Base-by-base conservation (phyloP, 23 tunicate species). In the Trididemnum miniatum region DNA sequence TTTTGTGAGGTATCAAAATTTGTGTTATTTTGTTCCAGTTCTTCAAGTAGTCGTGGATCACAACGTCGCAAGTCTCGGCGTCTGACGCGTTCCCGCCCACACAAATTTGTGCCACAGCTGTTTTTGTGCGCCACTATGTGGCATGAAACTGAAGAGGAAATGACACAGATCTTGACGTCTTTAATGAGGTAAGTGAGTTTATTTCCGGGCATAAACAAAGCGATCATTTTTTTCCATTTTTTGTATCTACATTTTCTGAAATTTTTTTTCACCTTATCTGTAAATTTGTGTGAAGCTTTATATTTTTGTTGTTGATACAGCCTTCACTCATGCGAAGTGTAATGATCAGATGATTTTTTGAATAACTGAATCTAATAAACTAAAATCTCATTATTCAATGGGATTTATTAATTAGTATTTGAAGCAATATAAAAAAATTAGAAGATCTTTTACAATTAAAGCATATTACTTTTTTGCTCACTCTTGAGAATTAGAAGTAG, bases 71-170 rank as follows among this genome's bases (percentile, higher is more conserved):
- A 29, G 30, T 85, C 91, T 1, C 34, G 97, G 36, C 69, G 97
- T 20, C 24, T 51, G 9, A 91, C 97, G 2, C 34, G 78, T 38
- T 37, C 81, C 22, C 65, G 65, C 2, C 71, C 52, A 18, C 65
- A 79, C 51, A 82, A 87, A 31, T 78, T 71, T 63, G 51, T 78
- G 35, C 99, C 99, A 2, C 84, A 86, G 50, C 44, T 96, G 36
- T 96, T 86, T 78, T 52, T 96, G 64, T 96, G 99, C 88, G 87
- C 99, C 77, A 96, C 99, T 39, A 87, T 96, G 91, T 96, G 99
- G 99, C 99, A 96, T 44, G 99, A 96, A 84, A 92, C 91, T 7
- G 92, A 96, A 74, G 85, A 78, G 44, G 99, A 96, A 57, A 96
- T 96, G 99, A 91, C 94, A n/a, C 91, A 88, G 79, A 69, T 96